Conservation (phyloP, 1,140 invertebrate species). For the Drosophila littoralis region DNA sequence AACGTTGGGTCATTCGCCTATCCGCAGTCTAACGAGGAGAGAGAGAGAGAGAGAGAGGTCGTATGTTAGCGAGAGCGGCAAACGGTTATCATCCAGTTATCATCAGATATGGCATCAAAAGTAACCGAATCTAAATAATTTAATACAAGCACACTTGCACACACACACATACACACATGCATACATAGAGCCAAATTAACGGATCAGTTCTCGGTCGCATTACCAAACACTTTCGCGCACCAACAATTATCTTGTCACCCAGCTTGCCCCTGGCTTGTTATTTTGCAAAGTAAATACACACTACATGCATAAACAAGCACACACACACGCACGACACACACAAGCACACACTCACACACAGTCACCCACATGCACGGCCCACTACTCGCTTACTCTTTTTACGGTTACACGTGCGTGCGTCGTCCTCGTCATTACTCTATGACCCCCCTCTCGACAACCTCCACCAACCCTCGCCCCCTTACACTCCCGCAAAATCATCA, state of each 20-base stretch:
- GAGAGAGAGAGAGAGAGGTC: not conserved
- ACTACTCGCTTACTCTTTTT: slow-evolving; percentile 70
- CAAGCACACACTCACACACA: slow-evolving; percentile 9
- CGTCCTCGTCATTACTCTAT: slow-evolving; percentile 45
- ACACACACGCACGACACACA: slow-evolving; percentile 20
- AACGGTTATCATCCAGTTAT: slow-evolving; percentile 5
- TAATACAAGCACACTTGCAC: not conserved
- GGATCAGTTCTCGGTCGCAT: slow-evolving; percentile 32
- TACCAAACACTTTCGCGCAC: slow-evolving; percentile 45
- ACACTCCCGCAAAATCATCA: slow-evolving; percentile 31
- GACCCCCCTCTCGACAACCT: not conserved
- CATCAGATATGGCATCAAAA: slow-evolving; percentile 15
- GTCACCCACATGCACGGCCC: slow-evolving; percentile 15
- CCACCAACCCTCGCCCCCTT: not conserved
- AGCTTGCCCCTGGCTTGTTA: slow-evolving; percentile 60
- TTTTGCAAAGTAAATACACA: slow-evolving; percentile 69
- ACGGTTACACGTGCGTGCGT: slow-evolving; percentile 75
- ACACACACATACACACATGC: not conserved
- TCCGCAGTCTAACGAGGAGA: slow-evolving; percentile 4
- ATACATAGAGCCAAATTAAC: slow-evolving; percentile 20
- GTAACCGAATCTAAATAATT: slow-evolving; percentile 1
- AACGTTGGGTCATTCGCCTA: slow-evolving; percentile 68
- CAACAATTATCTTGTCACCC: slow-evolving; percentile 75
- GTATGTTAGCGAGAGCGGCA: slow-evolving; percentile 6
- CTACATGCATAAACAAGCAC: slow-evolving; percentile 24